phyloP scores from a whole-genome alignment of 2,888 invertebrate genomes.

The Tanaodytes sp. region DNA sequence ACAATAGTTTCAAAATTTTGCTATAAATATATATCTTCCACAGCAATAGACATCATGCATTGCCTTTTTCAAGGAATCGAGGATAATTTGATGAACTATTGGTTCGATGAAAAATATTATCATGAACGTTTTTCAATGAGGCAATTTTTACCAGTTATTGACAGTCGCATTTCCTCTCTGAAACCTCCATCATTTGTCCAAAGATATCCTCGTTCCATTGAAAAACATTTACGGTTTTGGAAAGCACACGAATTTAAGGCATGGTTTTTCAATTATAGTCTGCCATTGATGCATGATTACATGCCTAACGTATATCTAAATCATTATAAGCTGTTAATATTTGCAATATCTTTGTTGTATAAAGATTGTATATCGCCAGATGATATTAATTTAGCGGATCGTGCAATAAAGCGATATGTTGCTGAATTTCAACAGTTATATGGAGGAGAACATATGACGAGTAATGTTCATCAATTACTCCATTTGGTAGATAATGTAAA shows the following conservation, averaged over 20 bases:
- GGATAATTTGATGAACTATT: constrained; percentile 11
- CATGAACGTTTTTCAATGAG: not conserved
- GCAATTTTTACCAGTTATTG: not conserved
- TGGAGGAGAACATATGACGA: constrained; percentile 26
- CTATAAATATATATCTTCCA: constrained; percentile 20
- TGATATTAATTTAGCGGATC: constrained; percentile 31
- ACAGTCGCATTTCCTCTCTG: not conserved
- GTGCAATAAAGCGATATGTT: constrained; percentile 40
- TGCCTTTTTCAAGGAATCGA: constrained; percentile 36
- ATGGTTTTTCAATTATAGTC: constrained; percentile 52
- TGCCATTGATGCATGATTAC: constrained; percentile 51
- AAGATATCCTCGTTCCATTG: constrained; percentile 26
- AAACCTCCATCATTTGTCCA: not conserved
- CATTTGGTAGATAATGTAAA: constrained; percentile 33
- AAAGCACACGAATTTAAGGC: constrained; percentile 54
- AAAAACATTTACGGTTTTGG: no score
- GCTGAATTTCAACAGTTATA: constrained; percentile 35
- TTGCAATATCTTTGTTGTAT: constrained; percentile 45
- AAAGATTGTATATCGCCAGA: constrained; percentile 22
- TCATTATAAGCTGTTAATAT: constrained; percentile 43
- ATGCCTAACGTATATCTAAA: constrained; percentile 49
- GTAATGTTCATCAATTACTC: constrained; percentile 36
- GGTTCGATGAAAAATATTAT: constrained; percentile 23
- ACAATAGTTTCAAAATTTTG: constrained; percentile 31
- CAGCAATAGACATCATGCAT: constrained; percentile 44